Evolutionary conservation across 2,888 invertebrate genomes (phyloP), one percentile per base, ranked within the genome.

Genomic region (Callyntrura guangdongensis): DNA sequence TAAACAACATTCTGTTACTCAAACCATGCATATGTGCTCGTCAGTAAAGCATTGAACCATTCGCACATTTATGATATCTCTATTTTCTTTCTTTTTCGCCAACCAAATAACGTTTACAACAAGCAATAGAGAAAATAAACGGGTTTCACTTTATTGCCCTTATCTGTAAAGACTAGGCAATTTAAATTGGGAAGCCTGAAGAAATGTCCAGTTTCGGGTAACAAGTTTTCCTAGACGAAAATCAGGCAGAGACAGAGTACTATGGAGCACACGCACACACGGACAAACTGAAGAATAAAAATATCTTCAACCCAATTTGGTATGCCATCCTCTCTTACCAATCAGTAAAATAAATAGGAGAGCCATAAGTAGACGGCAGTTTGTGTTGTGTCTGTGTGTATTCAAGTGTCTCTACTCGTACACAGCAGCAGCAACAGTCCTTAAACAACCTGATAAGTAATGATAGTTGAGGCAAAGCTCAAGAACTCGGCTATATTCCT

Each of bases 331-430:
- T 83, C 36, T 72, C 56, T 61, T 84, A 89, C 83, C 89, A 89
- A 89, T 89, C 89, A 89, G 84, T 45, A 81, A 89, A 89, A 89
- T 89, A 89, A 89, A 89, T 84, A 89, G 83, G 67, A 53, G 20
- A 82, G 88, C 59, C 67, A 61, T 69, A 87, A 69, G 81, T 82
- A 82, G 61, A 81, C 67, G 20, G 87, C n/a, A 67, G 67, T 81
- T 87, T 56, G 27, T 88, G 61, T 82, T 82, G 88, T 81, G 53
- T 53, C 53, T 53, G 69, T 47, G 69, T 88, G 82, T 74, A 88
- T 82, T 82, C 64, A 88, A 88, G 88, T 88, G 82, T 82, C 72
- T 72, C 45, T 9, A n/a, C 8, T 47, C 64, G 27, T 61, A 49
- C 27, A 56, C 36, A 20, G 27, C 67, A 53, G 69, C 53, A 82